Evolutionary conservation across 2,113 vertebrate genomes (phyloP).

Genomic region (Heptranchias perlo): DNA sequence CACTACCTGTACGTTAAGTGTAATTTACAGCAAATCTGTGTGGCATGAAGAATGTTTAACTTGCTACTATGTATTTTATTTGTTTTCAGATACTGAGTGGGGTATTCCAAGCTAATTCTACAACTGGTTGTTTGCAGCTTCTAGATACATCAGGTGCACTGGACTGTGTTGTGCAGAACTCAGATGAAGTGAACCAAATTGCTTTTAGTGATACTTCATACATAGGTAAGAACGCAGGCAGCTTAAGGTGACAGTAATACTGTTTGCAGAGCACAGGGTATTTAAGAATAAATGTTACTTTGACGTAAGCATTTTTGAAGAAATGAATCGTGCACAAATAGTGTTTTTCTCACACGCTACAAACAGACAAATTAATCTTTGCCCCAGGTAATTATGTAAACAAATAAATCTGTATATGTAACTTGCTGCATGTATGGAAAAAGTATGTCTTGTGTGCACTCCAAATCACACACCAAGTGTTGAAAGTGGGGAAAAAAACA

Average conservation of each 20-base stretch:
- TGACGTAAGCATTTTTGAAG: not conserved
- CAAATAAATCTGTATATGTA: not conserved
- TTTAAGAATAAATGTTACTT: not conserved
- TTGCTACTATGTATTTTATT: not conserved
- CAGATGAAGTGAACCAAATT: not conserved
- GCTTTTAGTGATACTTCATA: constrained; percentile 17
- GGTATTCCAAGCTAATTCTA: not conserved
- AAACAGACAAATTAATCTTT: too few species aligned
- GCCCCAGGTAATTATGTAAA: not conserved
- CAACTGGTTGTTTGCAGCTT: constrained; percentile 7
- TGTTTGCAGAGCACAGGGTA: not conserved
- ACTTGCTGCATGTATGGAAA: not conserved
- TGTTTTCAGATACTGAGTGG: constrained; percentile 16
- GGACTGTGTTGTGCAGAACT: constrained; percentile 8
- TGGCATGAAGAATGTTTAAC: not conserved
- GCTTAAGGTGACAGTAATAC: not conserved
- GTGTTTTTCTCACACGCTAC: not conserved
- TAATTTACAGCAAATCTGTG: not conserved
- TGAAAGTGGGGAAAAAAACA: too few species aligned
- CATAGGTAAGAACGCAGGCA: not conserved
- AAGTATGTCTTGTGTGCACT: too few species aligned
- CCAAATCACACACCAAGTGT: too few species aligned
- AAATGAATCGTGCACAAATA: not conserved
- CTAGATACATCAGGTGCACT: not conserved
- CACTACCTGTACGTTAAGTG: not conserved